These are phyloP conservation scores for Myrmophylax atrothorax DNA, from an alignment of 2,113 vertebrate species.

Conservation along the genomic window DNA sequence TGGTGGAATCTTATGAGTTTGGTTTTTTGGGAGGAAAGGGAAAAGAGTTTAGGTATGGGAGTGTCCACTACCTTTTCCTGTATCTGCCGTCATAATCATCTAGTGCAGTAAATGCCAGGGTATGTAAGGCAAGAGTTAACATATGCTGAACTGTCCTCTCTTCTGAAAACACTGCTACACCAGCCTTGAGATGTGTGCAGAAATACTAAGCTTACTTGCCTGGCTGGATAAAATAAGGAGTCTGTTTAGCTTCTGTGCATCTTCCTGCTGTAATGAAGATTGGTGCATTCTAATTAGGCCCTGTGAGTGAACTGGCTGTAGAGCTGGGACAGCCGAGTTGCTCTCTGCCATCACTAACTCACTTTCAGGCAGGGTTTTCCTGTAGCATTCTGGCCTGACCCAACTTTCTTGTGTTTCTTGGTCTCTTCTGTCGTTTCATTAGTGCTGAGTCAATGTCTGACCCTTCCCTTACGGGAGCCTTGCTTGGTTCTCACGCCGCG, in stretches of 20 bases:
- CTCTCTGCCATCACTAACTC: background rate
- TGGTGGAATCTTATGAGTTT: background rate
- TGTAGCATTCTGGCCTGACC: background rate
- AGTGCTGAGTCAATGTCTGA: background rate
- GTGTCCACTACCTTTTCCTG: background rate
- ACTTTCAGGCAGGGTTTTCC: background rate
- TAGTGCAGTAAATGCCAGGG: background rate
- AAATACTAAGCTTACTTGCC: background rate
- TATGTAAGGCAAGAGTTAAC: background rate
- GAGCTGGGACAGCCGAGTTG: background rate
- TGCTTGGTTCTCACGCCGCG: background rate
- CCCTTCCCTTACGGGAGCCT: accelerated
- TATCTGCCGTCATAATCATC: background rate
- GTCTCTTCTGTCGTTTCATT: accelerated
- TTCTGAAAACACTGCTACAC: background rate
- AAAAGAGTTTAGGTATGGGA: background rate
- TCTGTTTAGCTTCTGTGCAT: background rate
- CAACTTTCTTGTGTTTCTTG: background rate
- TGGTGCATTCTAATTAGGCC: accelerated
- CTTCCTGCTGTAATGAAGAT: background rate
- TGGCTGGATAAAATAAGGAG: background rate
- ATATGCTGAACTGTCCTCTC: background rate
- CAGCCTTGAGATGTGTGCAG: background rate
- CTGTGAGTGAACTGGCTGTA: background rate
- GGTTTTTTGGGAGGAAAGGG: background rate